Evolutionary conservation across 2,888 invertebrate genomes (phyloP).

Genomic region (Eupithecia tripunctaria): DNA sequence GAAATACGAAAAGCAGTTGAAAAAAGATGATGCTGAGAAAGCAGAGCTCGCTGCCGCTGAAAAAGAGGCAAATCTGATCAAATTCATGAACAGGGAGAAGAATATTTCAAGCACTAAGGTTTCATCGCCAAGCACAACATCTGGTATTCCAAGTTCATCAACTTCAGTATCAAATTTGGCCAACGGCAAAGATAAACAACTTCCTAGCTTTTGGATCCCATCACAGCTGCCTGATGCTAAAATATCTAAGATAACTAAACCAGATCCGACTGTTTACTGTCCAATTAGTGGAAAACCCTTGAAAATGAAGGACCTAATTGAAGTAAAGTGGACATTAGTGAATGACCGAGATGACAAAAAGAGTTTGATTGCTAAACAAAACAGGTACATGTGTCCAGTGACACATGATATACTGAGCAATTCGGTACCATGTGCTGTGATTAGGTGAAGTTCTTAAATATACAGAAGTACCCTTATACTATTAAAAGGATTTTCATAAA

Average conservation of each 20-base stretch:
- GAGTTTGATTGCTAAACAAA: slow-evolving; percentile 94
- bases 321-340: slow-evolving; percentile 95
- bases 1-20: slow-evolving; percentile 95
- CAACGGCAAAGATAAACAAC: slow-evolving; percentile 89
- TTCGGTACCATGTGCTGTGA: slow-evolving; percentile 96
- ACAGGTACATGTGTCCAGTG: slow-evolving; percentile 98
- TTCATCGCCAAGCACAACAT: slow-evolving; percentile 37
- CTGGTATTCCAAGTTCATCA: slow-evolving; percentile 51
- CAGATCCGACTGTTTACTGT: slow-evolving; percentile 74
- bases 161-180: slow-evolving; percentile 91
- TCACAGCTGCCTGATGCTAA: slow-evolving; percentile 95
- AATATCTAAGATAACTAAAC: slow-evolving; percentile 80
- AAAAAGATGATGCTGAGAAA: slow-evolving; percentile 88
- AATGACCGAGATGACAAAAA: slow-evolving; percentile 94
- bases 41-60: slow-evolving; percentile 89
- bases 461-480: no score
- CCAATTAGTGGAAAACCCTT: slow-evolving; percentile 88
- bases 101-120: slow-evolving; percentile 85
- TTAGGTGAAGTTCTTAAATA: slow-evolving; percentile 77
- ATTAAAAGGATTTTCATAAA: neutral
- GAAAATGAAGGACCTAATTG: slow-evolving; percentile 95
- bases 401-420: slow-evolving; percentile 98
- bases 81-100: slow-evolving; percentile 93
- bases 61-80: slow-evolving; percentile 89
- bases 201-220: slow-evolving; percentile 99